phyloP scores from a whole-genome alignment of 1,140 invertebrate genomes.

The Drosophila tani region DNA sequence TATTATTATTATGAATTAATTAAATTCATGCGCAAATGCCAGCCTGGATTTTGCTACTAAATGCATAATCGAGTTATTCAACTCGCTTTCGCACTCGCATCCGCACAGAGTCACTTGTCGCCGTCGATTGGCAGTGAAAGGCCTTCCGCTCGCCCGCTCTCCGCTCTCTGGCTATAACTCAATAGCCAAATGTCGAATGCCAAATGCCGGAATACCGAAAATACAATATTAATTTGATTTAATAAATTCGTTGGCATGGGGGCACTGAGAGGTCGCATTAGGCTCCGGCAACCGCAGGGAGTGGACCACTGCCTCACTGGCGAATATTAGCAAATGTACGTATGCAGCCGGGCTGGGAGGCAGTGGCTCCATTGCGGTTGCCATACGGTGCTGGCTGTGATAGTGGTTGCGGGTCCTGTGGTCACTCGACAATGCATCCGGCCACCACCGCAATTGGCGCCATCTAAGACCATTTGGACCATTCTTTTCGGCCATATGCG shows the following conservation, averaged over 20 bases:
- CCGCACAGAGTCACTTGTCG: constrained; percentile 26
- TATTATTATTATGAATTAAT: constrained; percentile 57
- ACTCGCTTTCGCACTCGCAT: constrained; percentile 4
- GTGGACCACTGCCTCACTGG: neutral
- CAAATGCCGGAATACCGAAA: constrained; percentile 29
- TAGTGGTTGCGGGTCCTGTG: constrained; percentile 30
- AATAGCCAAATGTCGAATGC: constrained; percentile 20
- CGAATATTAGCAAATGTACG: constrained; percentile 3
- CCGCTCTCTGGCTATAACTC: constrained; percentile 10
- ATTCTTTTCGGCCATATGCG: constrained; percentile 17
- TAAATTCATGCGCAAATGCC: constrained; percentile 48
- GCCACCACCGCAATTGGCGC: constrained; percentile 31
- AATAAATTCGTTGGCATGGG: constrained; percentile 40
- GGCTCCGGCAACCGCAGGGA: constrained; percentile 22
- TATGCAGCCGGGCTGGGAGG: constrained; percentile 12
- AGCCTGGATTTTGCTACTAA: constrained; percentile 17
- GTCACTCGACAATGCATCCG: constrained; percentile 37
- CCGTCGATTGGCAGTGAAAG: constrained; percentile 5
- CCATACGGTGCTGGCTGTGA: constrained; percentile 44
- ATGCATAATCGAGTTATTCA: constrained; percentile 48
- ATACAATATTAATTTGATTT: constrained; percentile 45
- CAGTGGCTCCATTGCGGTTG: constrained; percentile 43
- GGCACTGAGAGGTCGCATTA: constrained; percentile 28
- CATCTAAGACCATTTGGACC: constrained; percentile 23
- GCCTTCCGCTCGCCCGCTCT: neutral